Base-by-base conservation (phyloP, 2,113 vertebrate species). In the Aptenodytes patagonicus region DNA sequence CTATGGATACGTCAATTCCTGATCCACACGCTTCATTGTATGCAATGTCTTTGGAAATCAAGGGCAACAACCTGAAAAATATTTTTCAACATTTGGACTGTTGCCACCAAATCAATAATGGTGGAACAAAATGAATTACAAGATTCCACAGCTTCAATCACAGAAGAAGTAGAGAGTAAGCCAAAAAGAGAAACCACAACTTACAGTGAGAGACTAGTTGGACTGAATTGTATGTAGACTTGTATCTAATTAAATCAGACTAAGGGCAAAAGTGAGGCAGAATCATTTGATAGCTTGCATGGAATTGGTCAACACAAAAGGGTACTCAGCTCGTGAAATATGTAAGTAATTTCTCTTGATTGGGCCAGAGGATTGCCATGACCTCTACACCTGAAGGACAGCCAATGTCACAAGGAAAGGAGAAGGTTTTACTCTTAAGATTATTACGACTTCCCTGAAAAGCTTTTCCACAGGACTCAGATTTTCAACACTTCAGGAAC, bases 51-150 rank as follows among this genome's bases (percentile, higher is more conserved):
- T 98, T 98, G 97, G 95, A 96, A 97, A 97, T 82, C 96, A 98
- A 98, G 98, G 98, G 95, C 98, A 98, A 98, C 93, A 96, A 98
- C 97, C 93, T 97, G 89, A 97, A 97, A 98, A 98, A 97, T 98
- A 98, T 98, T 98, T 98, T 98, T 98, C 97, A 98, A 98, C 97
- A 92, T 98, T 98, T 98, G 98, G 98, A 98, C 84, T 73, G 89
- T 93, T 97, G 98, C 98, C 98, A 98, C 95, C 96, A 97, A 98
- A 98, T 98, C 98, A 98, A 98, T 98, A 98, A 98, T 97, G 97
- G 97, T 68, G 91, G 97, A 97, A 98, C 98, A 98, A 98, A 98
- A 98, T 98, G 98, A 98, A 98, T 98, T 98, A 98, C 97, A 97
- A 97, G 94, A 97, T 93, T 95, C 97, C 94, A 91, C 93, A 94